These are phyloP conservation scores for Macrosoma leucophasiata DNA, from an alignment of 2,888 invertebrate genomes.

Conservation along the genomic window DNA sequence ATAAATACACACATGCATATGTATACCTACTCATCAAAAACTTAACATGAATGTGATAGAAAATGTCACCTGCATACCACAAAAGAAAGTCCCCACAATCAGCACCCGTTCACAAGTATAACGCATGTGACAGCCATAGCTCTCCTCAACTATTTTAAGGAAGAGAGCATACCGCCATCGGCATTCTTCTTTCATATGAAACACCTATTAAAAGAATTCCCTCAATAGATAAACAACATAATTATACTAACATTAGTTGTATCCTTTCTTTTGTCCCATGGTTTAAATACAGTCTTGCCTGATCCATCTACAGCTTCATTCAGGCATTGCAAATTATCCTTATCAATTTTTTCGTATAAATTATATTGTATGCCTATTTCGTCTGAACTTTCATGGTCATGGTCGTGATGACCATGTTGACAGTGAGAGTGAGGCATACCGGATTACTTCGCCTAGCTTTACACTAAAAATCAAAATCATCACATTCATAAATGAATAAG, in stretches of 20 bases:
- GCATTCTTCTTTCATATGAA: neutral
- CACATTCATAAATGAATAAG: too few species aligned
- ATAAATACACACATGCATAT: too few species aligned
- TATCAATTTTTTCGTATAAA: conserved; percentile 92
- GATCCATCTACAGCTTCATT: conserved; percentile 92
- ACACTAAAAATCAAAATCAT: too few species aligned
- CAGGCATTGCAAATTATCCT: conserved; percentile 89
- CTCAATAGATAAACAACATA: neutral
- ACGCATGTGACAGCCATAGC: too few species aligned
- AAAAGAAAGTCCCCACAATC: too few species aligned
- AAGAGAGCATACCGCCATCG: neutral
- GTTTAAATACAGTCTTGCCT: conserved; percentile 92
- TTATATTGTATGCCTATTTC: conserved; percentile 88
- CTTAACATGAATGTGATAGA: too few species aligned
- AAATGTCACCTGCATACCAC: too few species aligned
- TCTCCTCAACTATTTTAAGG: too few species aligned
- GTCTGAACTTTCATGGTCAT: conserved; percentile 78
- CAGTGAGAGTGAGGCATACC: conserved; percentile 79
- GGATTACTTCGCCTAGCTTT: too few species aligned
- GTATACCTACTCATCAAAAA: too few species aligned
- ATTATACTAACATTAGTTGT: conserved; percentile 77
- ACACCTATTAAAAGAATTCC: neutral
- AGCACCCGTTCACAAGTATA: too few species aligned
- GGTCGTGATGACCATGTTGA: conserved; percentile 76
- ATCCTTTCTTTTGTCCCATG: conserved; percentile 91